Conservation (phyloP, 1,140 invertebrate genomes). For the Coenobita brevimanus region DNA sequence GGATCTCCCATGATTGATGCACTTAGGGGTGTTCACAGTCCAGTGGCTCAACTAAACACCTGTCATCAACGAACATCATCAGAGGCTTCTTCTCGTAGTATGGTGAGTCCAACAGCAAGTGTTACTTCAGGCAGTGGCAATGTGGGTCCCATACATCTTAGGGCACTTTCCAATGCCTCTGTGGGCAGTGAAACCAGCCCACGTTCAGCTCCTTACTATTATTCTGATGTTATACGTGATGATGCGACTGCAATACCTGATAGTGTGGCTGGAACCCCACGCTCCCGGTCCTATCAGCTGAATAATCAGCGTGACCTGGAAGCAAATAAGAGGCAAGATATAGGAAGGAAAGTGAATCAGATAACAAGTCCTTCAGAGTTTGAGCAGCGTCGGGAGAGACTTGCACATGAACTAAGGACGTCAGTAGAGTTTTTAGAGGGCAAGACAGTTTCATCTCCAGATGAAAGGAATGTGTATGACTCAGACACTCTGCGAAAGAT, state of each 20-base stretch:
- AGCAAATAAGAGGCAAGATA: conserved; percentile 81
- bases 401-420: conserved; percentile 65
- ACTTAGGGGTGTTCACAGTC: conserved; percentile 53
- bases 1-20: conserved; percentile 59
- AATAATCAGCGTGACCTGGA: conserved; percentile 70
- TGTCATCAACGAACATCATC: conserved; percentile 56
- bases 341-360: conserved; percentile 86
- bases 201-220: conserved; percentile 70
- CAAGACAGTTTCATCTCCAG: conserved; percentile 70
- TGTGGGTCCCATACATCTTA: conserved; percentile 44
- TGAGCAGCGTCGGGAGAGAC: conserved; percentile 51
- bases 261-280: conserved; percentile 42
- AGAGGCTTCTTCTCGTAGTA: conserved; percentile 57
- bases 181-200: conserved; percentile 67
- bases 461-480: conserved; percentile 71
- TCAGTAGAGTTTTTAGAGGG: conserved; percentile 69
- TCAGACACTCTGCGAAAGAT: conserved; percentile 69
- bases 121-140: conserved; percentile 40
- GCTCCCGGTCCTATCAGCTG: conserved; percentile 64
- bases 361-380: conserved; percentile 74
- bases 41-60: conserved; percentile 29
- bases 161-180: conserved; percentile 64
- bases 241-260: conserved; percentile 42
- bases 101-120: conserved; percentile 62
- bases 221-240: conserved; percentile 69